Evolutionary conservation across 2,888 invertebrate species (phyloP), one percentile per base, ranked within the genome.

Genomic region (Synergus japonicus): DNA sequence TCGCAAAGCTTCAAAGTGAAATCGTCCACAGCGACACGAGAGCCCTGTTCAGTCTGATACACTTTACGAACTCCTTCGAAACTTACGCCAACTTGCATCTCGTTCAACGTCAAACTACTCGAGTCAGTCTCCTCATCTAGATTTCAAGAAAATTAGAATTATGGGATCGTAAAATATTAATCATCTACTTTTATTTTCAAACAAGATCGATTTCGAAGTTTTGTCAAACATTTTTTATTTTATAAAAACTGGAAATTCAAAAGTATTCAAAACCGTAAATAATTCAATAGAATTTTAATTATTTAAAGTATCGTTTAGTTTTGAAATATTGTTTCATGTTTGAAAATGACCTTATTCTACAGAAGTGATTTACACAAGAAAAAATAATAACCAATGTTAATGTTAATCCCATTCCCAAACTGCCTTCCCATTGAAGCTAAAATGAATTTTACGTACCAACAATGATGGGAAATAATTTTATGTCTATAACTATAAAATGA

Each of bases 1-100:
- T 96, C 95, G 80, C 96, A 96, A 85, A 98, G 96, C 84, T 97
- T 96, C 12, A 98, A 90, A 22, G 94, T 95, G 15, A 98, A 94
- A 85, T 96, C 94, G 83, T 95, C 94, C 0, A 98, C 94, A 0
- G 98, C 98, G 18, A 94, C 91, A 82, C 94, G 94, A 85, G 92
- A 93, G 4, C 89, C 90, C 77, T 80, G 88, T 76, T 89, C 87
- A 0, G 93, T 93, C 66, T 93, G 92, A 91, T 96, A 97, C 60
- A 94, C 92, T 91, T 97, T 98, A 73, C 94, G 94, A 15, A 98
- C 94, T 87, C 95, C 94, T 29, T 95, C 93, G 77, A 98, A 94
- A 77, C 95, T 94, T 9, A 98, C 97, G 1, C 98, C 97, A 0
- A 96, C 93, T 65, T 90, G 89, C 79, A 90, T 90, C 83, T 91